Conservation (phyloP, 2,113 vertebrate genomes). For the Brachypodius melanocephalos region DNA sequence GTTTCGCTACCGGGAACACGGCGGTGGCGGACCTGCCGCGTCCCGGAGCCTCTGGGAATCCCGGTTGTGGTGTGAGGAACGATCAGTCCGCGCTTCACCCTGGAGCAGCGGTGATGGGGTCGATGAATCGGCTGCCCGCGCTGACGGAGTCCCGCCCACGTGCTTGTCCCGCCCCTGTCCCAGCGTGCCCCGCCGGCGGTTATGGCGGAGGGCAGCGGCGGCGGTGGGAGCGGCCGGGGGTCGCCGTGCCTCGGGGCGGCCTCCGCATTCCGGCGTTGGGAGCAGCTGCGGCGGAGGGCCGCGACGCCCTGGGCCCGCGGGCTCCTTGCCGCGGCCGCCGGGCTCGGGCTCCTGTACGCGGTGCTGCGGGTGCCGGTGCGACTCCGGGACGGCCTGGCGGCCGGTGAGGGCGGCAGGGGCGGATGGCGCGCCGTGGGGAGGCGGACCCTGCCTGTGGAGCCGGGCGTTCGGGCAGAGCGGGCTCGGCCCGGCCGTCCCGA, state of each 20-base stretch:
- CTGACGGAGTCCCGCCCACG: neutral
- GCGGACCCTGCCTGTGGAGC: neutral
- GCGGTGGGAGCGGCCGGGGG: neutral
- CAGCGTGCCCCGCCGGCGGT: neutral
- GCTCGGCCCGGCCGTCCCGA: neutral
- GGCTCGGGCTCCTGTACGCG: constrained; percentile 84
- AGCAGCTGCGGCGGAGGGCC: constrained; percentile 65
- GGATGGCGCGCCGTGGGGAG: neutral
- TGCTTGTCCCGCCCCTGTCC: neutral
- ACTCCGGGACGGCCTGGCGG: constrained; percentile 86
- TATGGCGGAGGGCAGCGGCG: neutral
- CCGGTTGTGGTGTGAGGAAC: neutral
- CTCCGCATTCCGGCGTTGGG: constrained; percentile 58
- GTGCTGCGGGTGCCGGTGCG: constrained; percentile 88
- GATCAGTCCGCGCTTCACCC: no score
- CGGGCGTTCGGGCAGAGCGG: neutral
- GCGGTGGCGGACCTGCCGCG: neutral
- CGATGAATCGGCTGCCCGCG: accelerated
- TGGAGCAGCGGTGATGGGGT: neutral
- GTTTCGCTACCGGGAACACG: no score
- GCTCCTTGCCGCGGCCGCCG: constrained; percentile 76
- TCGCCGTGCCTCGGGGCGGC: constrained; percentile 77
- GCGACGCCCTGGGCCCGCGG: constrained; percentile 81
- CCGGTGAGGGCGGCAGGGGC: constrained; percentile 76
- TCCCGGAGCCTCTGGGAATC: neutral